Base-by-base conservation (phyloP, 1,140 invertebrate species). In the Diorhabda elongata region DNA sequence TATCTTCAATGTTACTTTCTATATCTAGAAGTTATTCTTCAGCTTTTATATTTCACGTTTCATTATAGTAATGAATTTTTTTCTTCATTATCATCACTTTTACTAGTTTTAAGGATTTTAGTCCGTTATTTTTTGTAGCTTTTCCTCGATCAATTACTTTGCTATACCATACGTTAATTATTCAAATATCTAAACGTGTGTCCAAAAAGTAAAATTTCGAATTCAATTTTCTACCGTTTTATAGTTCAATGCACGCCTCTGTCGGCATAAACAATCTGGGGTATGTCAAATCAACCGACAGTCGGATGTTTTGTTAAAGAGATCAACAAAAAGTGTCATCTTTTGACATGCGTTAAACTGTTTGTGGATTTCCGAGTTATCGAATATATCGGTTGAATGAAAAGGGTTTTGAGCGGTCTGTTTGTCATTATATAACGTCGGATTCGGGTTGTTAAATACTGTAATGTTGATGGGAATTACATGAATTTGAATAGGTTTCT, bases 261-360 rank as follows among this genome's bases (percentile, higher is more conserved):
- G 3, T n/a, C 3, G n/a, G 8, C 42, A 26, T 26, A 3, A 41
- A 8, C 3, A 61, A 56, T 7, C 65, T 66, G 65, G 66, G 58
- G 71, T 64, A 58, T 64, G 62, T 72, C 65, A 69, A 44, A 61
- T 63, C 60, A 42, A 60, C 11, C 64, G 42, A 42, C 64, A 56
- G 41, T 66, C 47, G 47, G 26, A 42, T 56, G 7, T 44, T 66
- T 56, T 41, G 26, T 61, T 26, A 61, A 42, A 42, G 73, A 68
- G 64, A 66, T 11, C 67, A 68, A 74, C 73, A 75, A 75, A 69
- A 63, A 61, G 69, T 75, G 73, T 75, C 74, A 75, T 74, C 74
- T 71, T 62, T 69, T 75, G 74, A 75, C 74, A 72, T 74, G 71
- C 74, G 74, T 74, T 75, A 75, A 75, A 74, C 69, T 72, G 71